These are phyloP conservation scores for Troilus luridus DNA, from an alignment of 2,888 invertebrate species.

Conservation along the genomic window DNA sequence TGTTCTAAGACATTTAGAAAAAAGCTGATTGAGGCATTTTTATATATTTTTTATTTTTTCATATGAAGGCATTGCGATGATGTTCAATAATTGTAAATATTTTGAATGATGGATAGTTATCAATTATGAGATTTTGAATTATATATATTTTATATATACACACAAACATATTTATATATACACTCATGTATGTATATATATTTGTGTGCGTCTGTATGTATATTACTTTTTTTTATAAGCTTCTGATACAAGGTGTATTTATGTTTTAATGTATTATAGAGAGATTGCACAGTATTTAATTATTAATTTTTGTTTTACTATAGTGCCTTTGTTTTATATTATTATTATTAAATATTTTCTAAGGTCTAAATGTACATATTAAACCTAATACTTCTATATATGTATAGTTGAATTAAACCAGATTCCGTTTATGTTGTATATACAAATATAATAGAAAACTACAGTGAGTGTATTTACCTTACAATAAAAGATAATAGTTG, in stretches of 20 bases:
- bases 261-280: conserved; percentile 35
- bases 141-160: neutral
- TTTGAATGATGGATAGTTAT: neutral
- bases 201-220: neutral
- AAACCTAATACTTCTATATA: conserved; percentile 1
- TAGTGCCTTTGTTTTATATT: conserved; percentile 31
- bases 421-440: conserved; percentile 15
- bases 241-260: conserved; percentile 40
- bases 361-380: conserved; percentile 48
- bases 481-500: conserved; percentile 7
- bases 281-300: conserved; percentile 38
- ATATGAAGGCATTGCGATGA: conserved; percentile 26
- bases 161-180: neutral
- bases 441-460: conserved; percentile 16
- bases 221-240: neutral
- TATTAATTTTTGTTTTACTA: neutral
- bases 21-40: conserved; percentile 36
- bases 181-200: neutral
- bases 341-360: conserved; percentile 40
- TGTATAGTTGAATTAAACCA: conserved; percentile 51
- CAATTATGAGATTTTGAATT: neutral
- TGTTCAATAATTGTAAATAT: conserved; percentile 44
- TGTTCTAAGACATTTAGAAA: conserved; percentile 33
- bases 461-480: conserved; percentile 27
- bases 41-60: conserved; percentile 37